Evolutionary conservation across 2,888 invertebrate genomes (phyloP).

Genomic region (Sturmia bella): DNA sequence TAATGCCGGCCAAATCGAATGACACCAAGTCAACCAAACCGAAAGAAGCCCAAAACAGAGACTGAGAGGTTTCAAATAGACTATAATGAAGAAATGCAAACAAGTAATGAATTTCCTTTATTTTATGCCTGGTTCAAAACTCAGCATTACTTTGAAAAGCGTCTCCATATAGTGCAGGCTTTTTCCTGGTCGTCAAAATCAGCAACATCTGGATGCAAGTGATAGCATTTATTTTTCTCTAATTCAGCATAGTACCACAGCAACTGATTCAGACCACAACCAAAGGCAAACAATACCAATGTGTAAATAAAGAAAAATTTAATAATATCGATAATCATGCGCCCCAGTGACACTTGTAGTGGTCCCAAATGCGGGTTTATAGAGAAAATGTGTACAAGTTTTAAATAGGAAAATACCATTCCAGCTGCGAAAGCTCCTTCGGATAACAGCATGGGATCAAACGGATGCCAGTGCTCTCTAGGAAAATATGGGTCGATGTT

Average conservation of each 20-base stretch:
- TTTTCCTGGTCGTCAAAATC: slow-evolving; percentile 93
- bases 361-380: slow-evolving; percentile 98
- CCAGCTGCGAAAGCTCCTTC: slow-evolving; percentile 97
- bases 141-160: slow-evolving; percentile 89
- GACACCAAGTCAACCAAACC: slow-evolving; percentile 96
- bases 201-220: slow-evolving; percentile 86
- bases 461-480: slow-evolving; percentile 95
- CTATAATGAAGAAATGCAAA: slow-evolving; percentile 84
- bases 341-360: slow-evolving; percentile 93
- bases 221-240: slow-evolving; percentile 93
- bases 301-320: slow-evolving; percentile 98
- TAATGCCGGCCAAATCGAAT: slow-evolving; percentile 96
- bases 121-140: background rate
- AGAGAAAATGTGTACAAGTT: slow-evolving; percentile 97
- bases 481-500: slow-evolving; percentile 92
- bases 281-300: slow-evolving; percentile 95
- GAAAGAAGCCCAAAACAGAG: slow-evolving; percentile 98
- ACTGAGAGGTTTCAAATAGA: slow-evolving; percentile 98
- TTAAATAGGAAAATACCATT: slow-evolving; percentile 97
- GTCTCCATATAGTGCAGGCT: slow-evolving; percentile 92
- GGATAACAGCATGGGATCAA: slow-evolving; percentile 96
- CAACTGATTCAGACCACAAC: slow-evolving; percentile 96
- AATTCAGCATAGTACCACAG: slow-evolving; percentile 96
- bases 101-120: background rate
- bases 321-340: slow-evolving; percentile 96